Evolutionary conservation across 2,797 vertebrate genomes (phyloP).

Genomic region (Ctenosaura bakeri): DNA sequence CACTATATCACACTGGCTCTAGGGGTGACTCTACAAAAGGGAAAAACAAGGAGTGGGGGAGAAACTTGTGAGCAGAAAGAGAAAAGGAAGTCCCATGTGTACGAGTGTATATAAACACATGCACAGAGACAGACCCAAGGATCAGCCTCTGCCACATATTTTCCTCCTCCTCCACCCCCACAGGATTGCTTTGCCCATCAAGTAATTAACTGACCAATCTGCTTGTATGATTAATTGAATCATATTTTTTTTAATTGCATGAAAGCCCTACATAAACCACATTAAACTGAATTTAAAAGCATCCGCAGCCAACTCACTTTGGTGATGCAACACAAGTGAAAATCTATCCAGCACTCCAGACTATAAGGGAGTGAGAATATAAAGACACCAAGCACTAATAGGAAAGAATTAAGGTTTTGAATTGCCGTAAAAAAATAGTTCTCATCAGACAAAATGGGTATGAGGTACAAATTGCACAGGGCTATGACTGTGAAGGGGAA

Average conservation of each 20-base stretch:
- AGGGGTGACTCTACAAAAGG: too few relatives aligned
- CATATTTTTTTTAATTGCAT: background rate
- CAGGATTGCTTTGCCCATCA: conserved; percentile 1
- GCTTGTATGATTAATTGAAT: conserved; percentile 5
- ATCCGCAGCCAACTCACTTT: background rate
- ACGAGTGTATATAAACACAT: background rate
- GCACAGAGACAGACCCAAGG: background rate
- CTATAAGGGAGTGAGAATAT: background rate
- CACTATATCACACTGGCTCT: too few relatives aligned
- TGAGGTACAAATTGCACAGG: background rate
- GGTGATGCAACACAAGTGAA: background rate
- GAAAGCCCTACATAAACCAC: background rate
- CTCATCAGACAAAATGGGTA: accelerated
- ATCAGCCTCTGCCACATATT: background rate
- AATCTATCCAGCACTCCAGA: background rate
- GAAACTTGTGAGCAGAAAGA: background rate
- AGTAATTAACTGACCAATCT: conserved; percentile 60
- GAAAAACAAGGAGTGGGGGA: too few relatives aligned
- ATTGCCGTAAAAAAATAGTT: background rate
- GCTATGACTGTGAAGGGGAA: background rate
- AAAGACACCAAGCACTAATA: background rate
- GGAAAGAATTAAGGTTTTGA: background rate
- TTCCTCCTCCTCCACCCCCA: too few relatives aligned
- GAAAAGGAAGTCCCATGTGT: too few relatives aligned
- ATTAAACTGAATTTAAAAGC: background rate